phyloP scores from a whole-genome alignment of 2,888 invertebrate genomes.

The Dermolepida albohirtum region DNA sequence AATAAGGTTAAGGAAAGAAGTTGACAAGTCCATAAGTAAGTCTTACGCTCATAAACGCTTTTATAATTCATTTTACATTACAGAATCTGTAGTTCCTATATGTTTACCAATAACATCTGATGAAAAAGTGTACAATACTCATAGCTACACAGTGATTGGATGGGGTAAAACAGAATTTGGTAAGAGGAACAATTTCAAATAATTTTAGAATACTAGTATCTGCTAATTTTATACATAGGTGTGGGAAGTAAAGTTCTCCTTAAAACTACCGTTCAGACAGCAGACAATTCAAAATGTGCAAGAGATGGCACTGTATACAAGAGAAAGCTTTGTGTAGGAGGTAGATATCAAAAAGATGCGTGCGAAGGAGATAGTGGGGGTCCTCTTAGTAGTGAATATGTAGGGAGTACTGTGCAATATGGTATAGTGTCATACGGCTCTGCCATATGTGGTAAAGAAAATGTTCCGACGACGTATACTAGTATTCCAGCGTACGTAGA shows the following conservation, averaged over 20 bases:
- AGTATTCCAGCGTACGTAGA: conserved; percentile 69
- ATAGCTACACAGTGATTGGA: conserved; percentile 7
- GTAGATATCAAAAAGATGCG: conserved; percentile 73
- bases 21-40: conserved; percentile 52
- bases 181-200: background rate
- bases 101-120: conserved; percentile 8
- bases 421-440: conserved; percentile 71
- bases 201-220: background rate
- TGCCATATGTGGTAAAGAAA: conserved; percentile 63
- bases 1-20: conserved; percentile 54
- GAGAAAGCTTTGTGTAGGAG: conserved; percentile 77
- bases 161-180: conserved; percentile 1
- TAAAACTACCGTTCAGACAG: conserved; percentile 13
- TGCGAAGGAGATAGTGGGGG: conserved; percentile 70
- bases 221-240: conserved; percentile 19
- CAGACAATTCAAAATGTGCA: background rate
- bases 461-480: conserved; percentile 75
- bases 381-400: conserved; percentile 73
- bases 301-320: background rate
- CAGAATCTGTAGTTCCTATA: background rate
- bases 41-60: background rate
- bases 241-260: conserved; percentile 17
- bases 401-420: conserved; percentile 50
- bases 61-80: background rate
- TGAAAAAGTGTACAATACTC: background rate